phyloP scores from a whole-genome alignment of 2,888 invertebrate genomes.

The Corythucha ciliata region DNA sequence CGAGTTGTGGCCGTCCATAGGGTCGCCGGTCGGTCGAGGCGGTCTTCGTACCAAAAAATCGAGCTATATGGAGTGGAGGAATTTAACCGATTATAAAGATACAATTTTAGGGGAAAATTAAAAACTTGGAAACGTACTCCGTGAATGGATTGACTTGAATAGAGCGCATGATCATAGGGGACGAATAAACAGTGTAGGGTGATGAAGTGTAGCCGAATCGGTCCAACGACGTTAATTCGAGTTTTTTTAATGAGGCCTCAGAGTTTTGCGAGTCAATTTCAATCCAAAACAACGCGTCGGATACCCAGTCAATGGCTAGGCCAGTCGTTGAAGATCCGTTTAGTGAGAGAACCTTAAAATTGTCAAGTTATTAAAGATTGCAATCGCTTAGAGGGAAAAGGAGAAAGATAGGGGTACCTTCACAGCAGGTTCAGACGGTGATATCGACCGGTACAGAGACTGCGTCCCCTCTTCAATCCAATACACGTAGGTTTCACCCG shows the following conservation, averaged over 20 bases:
- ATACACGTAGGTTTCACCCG: too few species aligned
- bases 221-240: conserved; percentile 50
- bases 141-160: conserved; percentile 25
- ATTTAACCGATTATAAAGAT: neutral
- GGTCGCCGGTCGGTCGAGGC: conserved; percentile 14
- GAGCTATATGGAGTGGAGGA: conserved; percentile 14
- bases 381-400: too few species aligned
- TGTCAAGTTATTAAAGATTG: too few species aligned
- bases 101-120: conserved; percentile 3
- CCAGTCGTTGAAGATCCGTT: conserved; percentile 51
- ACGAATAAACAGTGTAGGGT: conserved; percentile 26
- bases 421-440: too few species aligned
- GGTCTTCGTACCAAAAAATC: conserved; percentile 23
- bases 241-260: conserved; percentile 54
- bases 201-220: conserved; percentile 24
- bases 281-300: conserved; percentile 72
- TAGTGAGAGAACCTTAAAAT: conserved; percentile 39
- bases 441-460: too few species aligned
- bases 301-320: conserved; percentile 79
- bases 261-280: too few species aligned
- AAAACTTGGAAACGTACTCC: conserved; percentile 9
- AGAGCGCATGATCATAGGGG: too few species aligned
- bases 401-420: too few species aligned
- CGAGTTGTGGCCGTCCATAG: conserved; percentile 16
- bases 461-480: too few species aligned